Percentiles rank a stretch among this genome's conserved stretches.
phyloP scores from a whole-genome alignment of 2,797 vertebrate genomes.

The Thripadectes ignobilis region DNA sequence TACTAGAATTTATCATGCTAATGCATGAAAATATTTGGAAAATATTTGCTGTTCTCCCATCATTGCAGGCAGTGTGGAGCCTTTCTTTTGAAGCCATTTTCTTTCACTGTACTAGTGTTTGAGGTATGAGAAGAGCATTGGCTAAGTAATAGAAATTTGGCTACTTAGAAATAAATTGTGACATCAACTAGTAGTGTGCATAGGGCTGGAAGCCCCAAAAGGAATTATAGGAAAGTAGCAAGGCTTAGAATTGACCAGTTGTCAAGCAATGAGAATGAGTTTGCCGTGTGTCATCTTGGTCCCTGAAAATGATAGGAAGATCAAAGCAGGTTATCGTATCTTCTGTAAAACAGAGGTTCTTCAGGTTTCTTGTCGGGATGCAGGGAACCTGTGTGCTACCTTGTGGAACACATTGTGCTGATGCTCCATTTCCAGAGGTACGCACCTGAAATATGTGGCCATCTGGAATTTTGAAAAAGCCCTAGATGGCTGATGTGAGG shows the following conservation, averaged over 20 bases:
- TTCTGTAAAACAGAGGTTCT: not conserved
- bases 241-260: not conserved
- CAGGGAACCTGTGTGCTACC: not conserved
- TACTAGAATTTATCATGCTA: not conserved
- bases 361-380: not conserved
- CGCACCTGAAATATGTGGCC: rapidly evolving
- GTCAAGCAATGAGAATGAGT: not conserved
- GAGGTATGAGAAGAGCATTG: not conserved
- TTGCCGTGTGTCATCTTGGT: not conserved
- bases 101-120: not conserved
- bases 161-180: not conserved
- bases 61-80: not conserved
- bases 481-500: not conserved
- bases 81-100: not conserved
- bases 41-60: not conserved
- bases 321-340: not conserved
- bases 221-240: not conserved
- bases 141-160: not conserved
- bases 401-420: not conserved
- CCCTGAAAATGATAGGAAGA: not conserved
- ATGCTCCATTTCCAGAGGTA: not conserved
- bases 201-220: not conserved
- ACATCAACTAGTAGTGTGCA: not conserved
- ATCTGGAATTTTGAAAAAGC: not conserved
- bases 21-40: not conserved